Evolutionary conservation across 2,113 vertebrate species (phyloP).

Genomic region (Burhinus oedicnemus): DNA sequence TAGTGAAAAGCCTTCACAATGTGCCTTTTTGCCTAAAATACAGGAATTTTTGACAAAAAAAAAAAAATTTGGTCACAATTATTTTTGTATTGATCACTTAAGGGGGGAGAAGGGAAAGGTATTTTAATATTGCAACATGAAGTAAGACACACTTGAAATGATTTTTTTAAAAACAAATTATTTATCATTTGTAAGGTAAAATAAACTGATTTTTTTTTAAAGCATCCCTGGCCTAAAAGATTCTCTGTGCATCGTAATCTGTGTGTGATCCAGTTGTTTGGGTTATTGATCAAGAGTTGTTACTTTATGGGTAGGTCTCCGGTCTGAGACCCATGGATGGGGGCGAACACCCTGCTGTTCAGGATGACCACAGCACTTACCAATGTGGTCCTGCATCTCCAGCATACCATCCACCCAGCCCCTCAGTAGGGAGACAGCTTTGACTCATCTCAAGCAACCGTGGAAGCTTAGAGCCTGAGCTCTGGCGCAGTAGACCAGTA

Average conservation of each 20-base stretch:
- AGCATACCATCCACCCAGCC: neutral
- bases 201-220: slow-evolving; percentile 77
- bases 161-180: slow-evolving; percentile 68
- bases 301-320: neutral
- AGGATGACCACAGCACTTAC: fast-evolving
- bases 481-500: neutral
- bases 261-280: neutral
- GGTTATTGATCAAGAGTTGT: neutral
- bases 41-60: neutral
- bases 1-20: neutral
- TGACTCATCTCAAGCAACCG: neutral
- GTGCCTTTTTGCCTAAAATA: slow-evolving; percentile 71
- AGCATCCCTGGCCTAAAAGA: neutral
- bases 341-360: neutral
- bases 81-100: slow-evolving; percentile 61
- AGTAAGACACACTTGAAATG: slow-evolving; percentile 76
- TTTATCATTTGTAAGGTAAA: slow-evolving; percentile 83
- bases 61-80: slow-evolving; percentile 11
- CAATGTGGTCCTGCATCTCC: fast-evolving
- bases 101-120: slow-evolving; percentile 17
- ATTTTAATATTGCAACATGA: slow-evolving; percentile 64
- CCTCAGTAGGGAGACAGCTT: neutral
- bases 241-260: neutral
- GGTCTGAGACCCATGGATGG: neutral
- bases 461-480: neutral